Base-by-base conservation (phyloP, 2,888 invertebrate species). In the Craniophora ligustri region DNA sequence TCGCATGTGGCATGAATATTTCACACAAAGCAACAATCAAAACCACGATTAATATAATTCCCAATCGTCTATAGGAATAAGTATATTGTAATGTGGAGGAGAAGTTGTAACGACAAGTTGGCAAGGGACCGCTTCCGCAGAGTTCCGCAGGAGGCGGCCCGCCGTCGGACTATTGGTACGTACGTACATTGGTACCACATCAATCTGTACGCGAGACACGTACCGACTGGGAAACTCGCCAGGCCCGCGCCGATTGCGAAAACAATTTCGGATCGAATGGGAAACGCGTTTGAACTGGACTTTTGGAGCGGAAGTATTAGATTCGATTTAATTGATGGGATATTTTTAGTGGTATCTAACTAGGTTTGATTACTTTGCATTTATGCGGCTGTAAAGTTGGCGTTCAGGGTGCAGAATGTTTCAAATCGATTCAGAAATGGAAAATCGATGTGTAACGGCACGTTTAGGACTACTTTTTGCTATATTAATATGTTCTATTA, bases 231-330 rank as follows among this genome's bases (percentile, higher is more conserved):
- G 79, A 74, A 69, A 48, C 66, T 66, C 67, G 78, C 81, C 78
- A 77, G 75, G 48, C 53, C 55, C 61, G 65, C 61, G 65, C 73
- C 75, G 75, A 75, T 75, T 72, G 75, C 54, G 71, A 76, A 78
- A 78, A 78, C 78, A 79, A 79, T 78, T 77, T 78, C 67, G 57
- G 50, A 67, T 69, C 70, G 70, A 68, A 75, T 71, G 63, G 62
- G 56, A 64, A 67, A 59, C 69, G 59, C 65, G 71, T 69, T 72
- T 57, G 60, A 60, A 67, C 64, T 55, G 62, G 55, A 70, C 64
- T 64, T 66, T 66, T 66, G 49, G 66, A 62, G 50, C 58, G 62
- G 63, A 72, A 72, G 66, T 66, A 68, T 72, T 72, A 55, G 59
- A 68, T 75, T 71, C 41, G 5, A 39, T 74, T 75, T 68, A 75